phyloP scores from a whole-genome alignment of 2,113 vertebrate genomes.

The Zingel zingel region DNA sequence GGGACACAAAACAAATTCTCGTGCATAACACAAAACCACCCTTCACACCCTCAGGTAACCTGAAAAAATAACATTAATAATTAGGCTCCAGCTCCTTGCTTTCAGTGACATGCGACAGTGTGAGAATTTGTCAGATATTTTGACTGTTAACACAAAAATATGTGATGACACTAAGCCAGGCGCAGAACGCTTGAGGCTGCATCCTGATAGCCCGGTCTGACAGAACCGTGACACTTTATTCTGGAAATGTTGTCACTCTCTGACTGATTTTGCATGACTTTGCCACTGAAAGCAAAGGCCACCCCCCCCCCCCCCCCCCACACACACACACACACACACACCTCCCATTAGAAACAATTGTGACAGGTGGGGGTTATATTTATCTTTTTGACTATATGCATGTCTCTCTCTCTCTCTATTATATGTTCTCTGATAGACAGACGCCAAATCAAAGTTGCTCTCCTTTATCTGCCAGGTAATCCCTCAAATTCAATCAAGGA shows the following conservation, averaged over 20 bases:
- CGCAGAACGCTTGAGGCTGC: constrained; percentile 43
- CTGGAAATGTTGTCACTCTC: constrained; percentile 49
- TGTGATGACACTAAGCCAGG: constrained; percentile 31
- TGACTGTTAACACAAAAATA: constrained; percentile 50
- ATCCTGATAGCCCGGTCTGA: constrained; percentile 29
- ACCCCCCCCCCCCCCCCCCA: neutral
- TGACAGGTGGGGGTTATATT: constrained; percentile 39
- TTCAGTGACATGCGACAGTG: constrained; percentile 21
- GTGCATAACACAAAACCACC: constrained; percentile 24
- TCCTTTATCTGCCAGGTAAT: constrained; percentile 65
- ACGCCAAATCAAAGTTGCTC: constrained; percentile 49
- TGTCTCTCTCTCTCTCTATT: constrained; percentile 2
- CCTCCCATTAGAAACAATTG: neutral
- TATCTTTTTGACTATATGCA: neutral
- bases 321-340: too few relatives aligned
- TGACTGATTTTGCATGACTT: constrained; percentile 40
- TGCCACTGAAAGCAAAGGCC: constrained; percentile 27
- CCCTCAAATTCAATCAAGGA: constrained; percentile 69
- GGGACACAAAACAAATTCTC: constrained; percentile 25
- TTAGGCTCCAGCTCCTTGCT: constrained; percentile 38
- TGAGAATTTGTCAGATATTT: constrained; percentile 56
- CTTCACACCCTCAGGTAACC: constrained; percentile 13
- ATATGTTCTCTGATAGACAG: constrained; percentile 28
- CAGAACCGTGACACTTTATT: constrained; percentile 27
- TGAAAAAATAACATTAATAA: constrained; percentile 56